Base-by-base conservation (phyloP, 2,113 vertebrate genomes). In the Capra hircus region DNA sequence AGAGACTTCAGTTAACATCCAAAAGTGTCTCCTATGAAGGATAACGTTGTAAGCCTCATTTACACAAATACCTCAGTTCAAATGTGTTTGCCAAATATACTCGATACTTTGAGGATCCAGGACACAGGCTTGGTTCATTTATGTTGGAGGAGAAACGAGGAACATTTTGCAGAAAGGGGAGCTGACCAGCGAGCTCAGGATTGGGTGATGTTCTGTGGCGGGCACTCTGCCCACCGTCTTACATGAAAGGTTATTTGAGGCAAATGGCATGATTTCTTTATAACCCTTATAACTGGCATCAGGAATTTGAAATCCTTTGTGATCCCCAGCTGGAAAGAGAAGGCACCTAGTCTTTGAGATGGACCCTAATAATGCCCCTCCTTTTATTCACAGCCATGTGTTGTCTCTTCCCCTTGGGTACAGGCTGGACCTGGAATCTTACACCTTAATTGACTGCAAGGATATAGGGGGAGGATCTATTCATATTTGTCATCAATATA, bases 101-200 rank as follows among this genome's bases (percentile, higher is more conserved):
- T 88, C 45, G n/a, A 15, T 52, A n/a, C 7, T 74, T 50, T 82
- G 82, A 91, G 77, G 82, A 88, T 78, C 62, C 33, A 36, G 36
- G 91, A 93, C 45, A 91, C 55, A 52, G 83, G 55, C 43, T 81
- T 52, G 82, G 67, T 88, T 96, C 82, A 87, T 96, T 97, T 97
- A 50, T 93, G 33, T 48, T 82, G 33, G 80, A 94, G 52, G 67
- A 71, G 30, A 71, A 74, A 80, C 45, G 57, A 80, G 27, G 77
- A 77, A 59, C 13, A 28, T 86, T 93, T 45, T 80, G 78, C 91
- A 96, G 64, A 81, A 64, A 93, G 16, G 25, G n/a, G 11, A 28
- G 55, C 78, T 77, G 88, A 90, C n/a, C 19, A 23, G 45, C 43
- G 14, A 45, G 11, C 50, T 84, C 62, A 64, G 92, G 57, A 52